These are phyloP conservation scores for Caenorhabditis becei DNA, from an alignment of 2,888 invertebrate species.

Conservation along the genomic window DNA sequence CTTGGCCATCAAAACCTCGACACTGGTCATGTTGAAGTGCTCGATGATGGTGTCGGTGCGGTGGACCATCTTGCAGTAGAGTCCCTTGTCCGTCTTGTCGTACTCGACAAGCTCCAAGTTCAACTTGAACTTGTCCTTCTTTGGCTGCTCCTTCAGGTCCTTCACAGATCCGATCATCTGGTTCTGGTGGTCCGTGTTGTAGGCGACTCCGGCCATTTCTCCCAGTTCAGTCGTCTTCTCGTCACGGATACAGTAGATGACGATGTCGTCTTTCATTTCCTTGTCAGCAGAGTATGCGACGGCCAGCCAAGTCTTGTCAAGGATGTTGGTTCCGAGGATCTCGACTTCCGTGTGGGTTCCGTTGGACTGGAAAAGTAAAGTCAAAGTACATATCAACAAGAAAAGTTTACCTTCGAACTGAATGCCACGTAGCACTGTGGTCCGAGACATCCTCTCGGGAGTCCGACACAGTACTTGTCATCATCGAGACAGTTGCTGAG, in stretches of 20 bases:
- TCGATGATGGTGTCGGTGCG: conserved; percentile 32
- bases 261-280: conserved; percentile 53
- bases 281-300: conserved; percentile 47
- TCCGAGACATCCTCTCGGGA: conserved; percentile 49
- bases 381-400: neutral
- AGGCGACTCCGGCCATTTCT: conserved; percentile 33
- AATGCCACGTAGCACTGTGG: conserved; percentile 32
- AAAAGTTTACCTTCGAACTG: conserved; percentile 28
- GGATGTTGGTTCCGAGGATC: conserved; percentile 32
- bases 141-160: neutral
- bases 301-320: conserved; percentile 46
- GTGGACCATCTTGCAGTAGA: conserved; percentile 53
- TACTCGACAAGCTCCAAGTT: conserved; percentile 33
- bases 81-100: conserved; percentile 20
- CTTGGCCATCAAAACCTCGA: conserved; percentile 48
- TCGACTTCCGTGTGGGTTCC: conserved; percentile 55
- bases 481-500: conserved; percentile 51
- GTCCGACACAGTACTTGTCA: conserved; percentile 53
- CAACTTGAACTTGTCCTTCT: conserved; percentile 28
- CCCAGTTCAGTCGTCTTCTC: conserved; percentile 9
- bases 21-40: conserved; percentile 38
- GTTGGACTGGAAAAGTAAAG: conserved; percentile 43
- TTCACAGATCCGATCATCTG: conserved; percentile 34
- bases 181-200: conserved; percentile 37
- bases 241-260: conserved; percentile 55